Base-by-base conservation (phyloP, 2,888 invertebrate species). In the Acleris literana region DNA sequence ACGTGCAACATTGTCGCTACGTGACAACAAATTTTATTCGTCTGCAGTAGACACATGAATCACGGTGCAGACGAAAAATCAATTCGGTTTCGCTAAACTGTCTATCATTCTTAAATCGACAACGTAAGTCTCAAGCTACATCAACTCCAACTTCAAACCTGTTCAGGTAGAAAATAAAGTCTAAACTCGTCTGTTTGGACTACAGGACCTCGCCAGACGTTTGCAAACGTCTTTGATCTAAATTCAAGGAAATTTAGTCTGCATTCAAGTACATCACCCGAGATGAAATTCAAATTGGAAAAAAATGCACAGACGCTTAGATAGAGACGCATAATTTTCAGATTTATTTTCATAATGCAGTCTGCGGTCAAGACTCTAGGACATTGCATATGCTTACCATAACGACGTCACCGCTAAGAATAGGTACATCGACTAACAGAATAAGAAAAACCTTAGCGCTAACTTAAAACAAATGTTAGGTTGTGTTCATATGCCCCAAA, bases 201-300 rank as follows among this genome's bases (percentile, higher is more conserved):
- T 73, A 58, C 64, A 65, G 66, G 51, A 70, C 74, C 73, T 72
- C 76, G 75, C 76, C 73, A 81, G 82, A 85, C 83, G 73, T n/a
- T 13, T 78, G 86, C 78, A 73, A 74, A 86, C 79, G 74, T 78
- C 68, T 64, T 86, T 86, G 80, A 89, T 92, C 85, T 88, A 92
- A 92, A 92, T 92, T 92, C 92, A 92, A 92, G 90, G 91, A 91
- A 91, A 90, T 89, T 86, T 79, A 85, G 87, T 90, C 86, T 90
- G 91, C 90, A 91, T 79, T 86, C 83, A 86, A 90, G 89, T 89
- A 90, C 88, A 88, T 87, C 82, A 81, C 77, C 80, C 74, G 71
- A 79, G 79, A 86, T 86, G 80, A 86, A 87, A 86, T 87, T 88
- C 85, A 88, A 84, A 86, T 87, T 76, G 80, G 83, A 88, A 89